Evolutionary conservation across 1,140 invertebrate genomes (phyloP).

Genomic region (Antheraea pernyi): DNA sequence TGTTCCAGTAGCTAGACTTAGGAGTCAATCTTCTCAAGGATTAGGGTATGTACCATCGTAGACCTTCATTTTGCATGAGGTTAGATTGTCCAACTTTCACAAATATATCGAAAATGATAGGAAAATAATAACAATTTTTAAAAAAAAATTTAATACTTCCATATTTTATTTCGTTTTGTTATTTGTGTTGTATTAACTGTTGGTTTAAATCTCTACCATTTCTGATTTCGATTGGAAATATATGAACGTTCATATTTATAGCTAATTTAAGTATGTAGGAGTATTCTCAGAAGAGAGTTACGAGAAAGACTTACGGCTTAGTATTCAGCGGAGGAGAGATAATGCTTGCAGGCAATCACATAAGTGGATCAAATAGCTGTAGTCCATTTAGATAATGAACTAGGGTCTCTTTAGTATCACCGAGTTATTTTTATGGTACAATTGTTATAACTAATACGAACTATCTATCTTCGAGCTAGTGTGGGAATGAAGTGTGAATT

Average conservation of each 20-base stretch:
- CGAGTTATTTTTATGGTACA: conserved; percentile 66
- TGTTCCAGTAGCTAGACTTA: no score
- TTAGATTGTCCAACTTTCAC: no score
- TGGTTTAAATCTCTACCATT: no score
- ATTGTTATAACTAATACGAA: conserved; percentile 42
- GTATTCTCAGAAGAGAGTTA: conserved; percentile 70
- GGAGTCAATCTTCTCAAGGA: no score
- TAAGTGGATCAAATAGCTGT: conserved; percentile 78
- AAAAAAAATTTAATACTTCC: no score
- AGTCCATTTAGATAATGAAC: conserved; percentile 79
- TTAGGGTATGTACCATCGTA: no score
- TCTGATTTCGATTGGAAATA: no score
- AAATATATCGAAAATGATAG: no score
- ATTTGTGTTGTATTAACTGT: no score
- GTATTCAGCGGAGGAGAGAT: conserved; percentile 72
- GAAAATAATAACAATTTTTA: no score
- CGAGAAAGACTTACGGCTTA: conserved; percentile 74
- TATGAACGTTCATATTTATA: conserved; percentile 45
- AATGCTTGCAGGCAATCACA: conserved; percentile 77
- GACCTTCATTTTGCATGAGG: no score
- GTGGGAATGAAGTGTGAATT: not conserved
- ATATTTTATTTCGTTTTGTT: no score
- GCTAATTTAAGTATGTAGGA: conserved; percentile 47
- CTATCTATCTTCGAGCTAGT: conserved; percentile 15
- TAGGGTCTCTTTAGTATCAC: conserved; percentile 60